Evolutionary conservation across 2,797 vertebrate genomes (phyloP).

Genomic region (Enteromius fasciolatus): DNA sequence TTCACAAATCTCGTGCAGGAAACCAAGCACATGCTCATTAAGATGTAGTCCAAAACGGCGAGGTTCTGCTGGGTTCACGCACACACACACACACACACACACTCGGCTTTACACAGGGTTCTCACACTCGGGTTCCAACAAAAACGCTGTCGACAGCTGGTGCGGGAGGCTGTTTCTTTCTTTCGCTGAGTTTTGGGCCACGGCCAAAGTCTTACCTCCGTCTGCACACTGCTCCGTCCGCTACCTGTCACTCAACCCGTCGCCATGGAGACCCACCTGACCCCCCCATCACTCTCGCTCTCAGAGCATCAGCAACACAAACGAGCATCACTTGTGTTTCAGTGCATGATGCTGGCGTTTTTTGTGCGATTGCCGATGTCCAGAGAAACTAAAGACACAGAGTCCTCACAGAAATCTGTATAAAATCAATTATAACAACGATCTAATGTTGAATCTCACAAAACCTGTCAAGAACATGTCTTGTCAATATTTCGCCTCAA

Average conservation of each 20-base stretch:
- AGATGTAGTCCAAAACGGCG: background rate
- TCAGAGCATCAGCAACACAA: constrained; percentile 52
- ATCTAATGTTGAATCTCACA: background rate
- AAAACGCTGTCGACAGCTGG: constrained; percentile 57
- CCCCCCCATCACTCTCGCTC: constrained; percentile 28
- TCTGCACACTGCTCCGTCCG: constrained; percentile 48
- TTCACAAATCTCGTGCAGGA: constrained; percentile 28
- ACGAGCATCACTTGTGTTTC: background rate
- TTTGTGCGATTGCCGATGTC: background rate
- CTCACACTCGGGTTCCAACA: constrained; percentile 43
- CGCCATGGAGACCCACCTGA: constrained; percentile 57
- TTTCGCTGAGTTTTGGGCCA: constrained; percentile 54
- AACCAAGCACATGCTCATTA: constrained; percentile 57
- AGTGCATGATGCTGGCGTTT: background rate
- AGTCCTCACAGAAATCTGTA: background rate
- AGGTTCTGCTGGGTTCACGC: constrained; percentile 37
- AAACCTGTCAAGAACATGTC: background rate
- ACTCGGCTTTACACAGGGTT: constrained; percentile 30
- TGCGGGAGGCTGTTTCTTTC: constrained; percentile 46
- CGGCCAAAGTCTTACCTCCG: constrained; percentile 61
- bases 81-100: constrained; percentile 37
- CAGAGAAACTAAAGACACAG: background rate
- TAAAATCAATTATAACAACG: background rate
- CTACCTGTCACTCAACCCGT: constrained; percentile 58
- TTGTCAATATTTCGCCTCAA: background rate